Base-by-base conservation (phyloP, 2,113 vertebrate species). In the Sinocyclocheilus rhinocerous region DNA sequence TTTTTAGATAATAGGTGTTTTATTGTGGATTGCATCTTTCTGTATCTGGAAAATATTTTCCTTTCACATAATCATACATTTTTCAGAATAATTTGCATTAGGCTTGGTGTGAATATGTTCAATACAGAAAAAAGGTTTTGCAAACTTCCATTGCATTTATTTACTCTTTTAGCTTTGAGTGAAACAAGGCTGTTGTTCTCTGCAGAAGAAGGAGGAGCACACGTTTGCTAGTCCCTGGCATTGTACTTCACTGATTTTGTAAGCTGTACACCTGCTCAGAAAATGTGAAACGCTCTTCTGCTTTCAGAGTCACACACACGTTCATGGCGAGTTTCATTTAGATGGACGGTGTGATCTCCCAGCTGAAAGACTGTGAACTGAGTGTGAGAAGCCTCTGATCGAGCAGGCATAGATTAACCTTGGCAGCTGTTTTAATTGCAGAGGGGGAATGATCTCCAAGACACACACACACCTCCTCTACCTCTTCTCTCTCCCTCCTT, bases 351-450 rank as follows among this genome's bases (percentile, higher is more conserved):
- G 81, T 52, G 24, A 36, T 52, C 81, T 55, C 20, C 8, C 26
- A 33, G 24, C 81, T 72, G n/a, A 77, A 61, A 55, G 57, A 29
- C 61, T 70, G 57, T 76, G 78, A 42, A 55, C 26, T 7, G 48
- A 59, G 45, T 76, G 63, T 67, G 84, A 78, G 76, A 63, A 70
- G 70, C 67, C 79, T 78, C 85, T 65, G 73, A 87, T 87, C 84
- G 83, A 89, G 87, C 88, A 87, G 81, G 24, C 59, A 78, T 87
- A 59, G 82, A 87, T 87, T 77, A 85, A 81, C 83, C 78, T 83
- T 78, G 79, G 73, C 78, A 83, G 85, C 52, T 87, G 80, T 83
- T 89, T 87, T 78, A 89, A 87, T 89, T 89, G 76, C 26, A 52
- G 26, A 45, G 45, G 67, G 70, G 78, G 84, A 83, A 87, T 87